Evolutionary conservation across 2,888 invertebrate species (phyloP).

Genomic region (Hirtodrosophila confusa): DNA sequence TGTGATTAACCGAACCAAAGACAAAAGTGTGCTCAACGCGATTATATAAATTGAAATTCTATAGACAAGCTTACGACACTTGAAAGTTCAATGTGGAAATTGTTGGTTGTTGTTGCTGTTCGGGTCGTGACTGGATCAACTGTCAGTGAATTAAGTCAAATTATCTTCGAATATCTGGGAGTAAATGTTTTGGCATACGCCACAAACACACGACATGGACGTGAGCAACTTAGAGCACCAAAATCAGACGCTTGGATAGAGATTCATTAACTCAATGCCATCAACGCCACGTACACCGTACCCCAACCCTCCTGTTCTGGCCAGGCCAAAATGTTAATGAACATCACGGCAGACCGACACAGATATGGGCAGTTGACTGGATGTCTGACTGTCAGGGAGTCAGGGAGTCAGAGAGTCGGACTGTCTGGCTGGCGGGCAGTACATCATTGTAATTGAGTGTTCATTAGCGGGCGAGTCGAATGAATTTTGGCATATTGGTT

Average conservation of each 20-base stretch:
- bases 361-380: conserved; percentile 16
- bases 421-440: conserved; percentile 37
- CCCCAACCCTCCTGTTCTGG: conserved; percentile 34
- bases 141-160: conserved; percentile 72
- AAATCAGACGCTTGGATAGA: conserved; percentile 58
- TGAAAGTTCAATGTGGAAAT: conserved; percentile 27
- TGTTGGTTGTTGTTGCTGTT: conserved; percentile 7
- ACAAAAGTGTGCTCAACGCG: background rate
- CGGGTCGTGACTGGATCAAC: conserved; percentile 50
- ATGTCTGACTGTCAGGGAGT: conserved; percentile 11
- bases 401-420: conserved; percentile 7
- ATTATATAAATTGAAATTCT: conserved; percentile 42
- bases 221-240: conserved; percentile 37
- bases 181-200: conserved; percentile 65
- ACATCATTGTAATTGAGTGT: conserved; percentile 80
- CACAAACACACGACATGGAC: conserved; percentile 28
- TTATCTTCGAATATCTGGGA: conserved; percentile 59
- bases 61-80: conserved; percentile 28
- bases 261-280: conserved; percentile 70
- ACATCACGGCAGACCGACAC: conserved; percentile 43
- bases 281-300: conserved; percentile 39
- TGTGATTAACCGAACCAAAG: background rate
- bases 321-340: conserved; percentile 74
- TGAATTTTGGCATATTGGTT: conserved; percentile 72
- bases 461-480: conserved; percentile 72